Percentiles rank a stretch among this genome's conserved stretches.
Conservation (phyloP, 2,888 invertebrate genomes). For the Patella pellucida region DNA sequence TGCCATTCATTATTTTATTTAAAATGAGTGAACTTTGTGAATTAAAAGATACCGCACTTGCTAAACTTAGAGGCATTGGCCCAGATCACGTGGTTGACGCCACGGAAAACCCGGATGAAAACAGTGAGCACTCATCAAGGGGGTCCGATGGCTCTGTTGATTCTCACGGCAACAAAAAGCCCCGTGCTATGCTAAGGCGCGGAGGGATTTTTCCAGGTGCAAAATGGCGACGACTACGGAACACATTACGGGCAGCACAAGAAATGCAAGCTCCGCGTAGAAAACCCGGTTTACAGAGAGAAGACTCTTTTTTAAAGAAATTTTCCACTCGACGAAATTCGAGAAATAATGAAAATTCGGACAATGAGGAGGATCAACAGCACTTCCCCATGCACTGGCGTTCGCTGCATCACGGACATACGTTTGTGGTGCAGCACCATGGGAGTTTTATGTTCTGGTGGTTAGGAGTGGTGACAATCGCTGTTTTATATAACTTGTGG, state of each 20-base stretch:
- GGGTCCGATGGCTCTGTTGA: conserved; percentile 6
- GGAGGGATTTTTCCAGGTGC: conserved; percentile 32
- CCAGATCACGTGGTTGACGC: neutral
- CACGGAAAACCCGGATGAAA: conserved; percentile 4
- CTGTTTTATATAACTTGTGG: conserved; percentile 96
- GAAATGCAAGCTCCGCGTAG: conserved; percentile 50
- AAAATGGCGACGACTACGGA: conserved; percentile 91
- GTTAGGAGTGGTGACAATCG: conserved; percentile 88
- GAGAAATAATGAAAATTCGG: conserved; percentile 42
- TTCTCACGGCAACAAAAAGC: conserved; percentile 9
- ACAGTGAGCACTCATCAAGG: conserved; percentile 2
- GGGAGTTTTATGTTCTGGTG: conserved; percentile 97
- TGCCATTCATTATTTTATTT: conserved; percentile 6
- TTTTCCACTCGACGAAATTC: conserved; percentile 87
- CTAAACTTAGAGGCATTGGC: neutral
- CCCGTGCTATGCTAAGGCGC: conserved; percentile 17
- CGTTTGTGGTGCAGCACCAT: conserved; percentile 87
- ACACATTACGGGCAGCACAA: conserved; percentile 75
- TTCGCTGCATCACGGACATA: conserved; percentile 22
- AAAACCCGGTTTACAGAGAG: conserved; percentile 54
- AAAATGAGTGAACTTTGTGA: conserved; percentile 10
- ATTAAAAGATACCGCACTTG: neutral
- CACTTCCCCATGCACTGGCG: conserved; percentile 13
- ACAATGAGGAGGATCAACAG: conserved; percentile 21
- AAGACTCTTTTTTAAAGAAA: conserved; percentile 83